These are phyloP conservation scores for Oreocharis arfaki DNA, from an alignment of 2,113 vertebrate genomes.

Conservation along the genomic window DNA sequence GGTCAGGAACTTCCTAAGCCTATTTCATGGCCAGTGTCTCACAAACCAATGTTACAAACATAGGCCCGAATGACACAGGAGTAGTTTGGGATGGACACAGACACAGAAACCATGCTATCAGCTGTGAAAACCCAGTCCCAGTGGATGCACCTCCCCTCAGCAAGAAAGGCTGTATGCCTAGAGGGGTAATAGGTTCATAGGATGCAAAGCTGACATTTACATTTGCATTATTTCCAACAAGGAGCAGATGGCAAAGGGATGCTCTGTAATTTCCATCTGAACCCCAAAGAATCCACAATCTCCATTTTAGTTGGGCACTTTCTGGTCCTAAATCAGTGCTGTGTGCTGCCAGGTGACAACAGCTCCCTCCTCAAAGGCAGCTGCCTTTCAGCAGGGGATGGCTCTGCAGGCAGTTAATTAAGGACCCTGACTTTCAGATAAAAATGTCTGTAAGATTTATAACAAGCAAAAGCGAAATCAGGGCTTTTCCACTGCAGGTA, in stretches of 20 bases:
- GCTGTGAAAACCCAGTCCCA: neutral
- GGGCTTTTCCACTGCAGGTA: neutral
- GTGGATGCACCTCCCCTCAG: neutral
- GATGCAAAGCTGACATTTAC: slow-evolving; percentile 23
- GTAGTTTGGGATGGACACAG: neutral
- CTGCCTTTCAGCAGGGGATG: neutral
- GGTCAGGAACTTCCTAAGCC: neutral
- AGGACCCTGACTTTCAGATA: neutral
- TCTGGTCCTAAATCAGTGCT: neutral
- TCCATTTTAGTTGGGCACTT: neutral
- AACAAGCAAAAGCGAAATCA: neutral
- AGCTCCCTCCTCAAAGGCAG: neutral
- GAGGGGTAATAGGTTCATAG: neutral
- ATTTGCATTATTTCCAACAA: neutral
- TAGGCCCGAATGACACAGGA: neutral
- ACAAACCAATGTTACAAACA: neutral
- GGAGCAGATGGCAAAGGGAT: slow-evolving; percentile 26
- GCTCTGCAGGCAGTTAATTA: neutral
- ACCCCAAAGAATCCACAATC: neutral
- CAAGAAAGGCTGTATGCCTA: neutral
- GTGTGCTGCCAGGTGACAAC: neutral
- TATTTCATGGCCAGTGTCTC: neutral
- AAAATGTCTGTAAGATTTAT: neutral
- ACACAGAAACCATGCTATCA: neutral
- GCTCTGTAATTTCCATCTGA: neutral